Evolutionary conservation across 2,797 vertebrate genomes (phyloP).

Genomic region (Channa striata): DNA sequence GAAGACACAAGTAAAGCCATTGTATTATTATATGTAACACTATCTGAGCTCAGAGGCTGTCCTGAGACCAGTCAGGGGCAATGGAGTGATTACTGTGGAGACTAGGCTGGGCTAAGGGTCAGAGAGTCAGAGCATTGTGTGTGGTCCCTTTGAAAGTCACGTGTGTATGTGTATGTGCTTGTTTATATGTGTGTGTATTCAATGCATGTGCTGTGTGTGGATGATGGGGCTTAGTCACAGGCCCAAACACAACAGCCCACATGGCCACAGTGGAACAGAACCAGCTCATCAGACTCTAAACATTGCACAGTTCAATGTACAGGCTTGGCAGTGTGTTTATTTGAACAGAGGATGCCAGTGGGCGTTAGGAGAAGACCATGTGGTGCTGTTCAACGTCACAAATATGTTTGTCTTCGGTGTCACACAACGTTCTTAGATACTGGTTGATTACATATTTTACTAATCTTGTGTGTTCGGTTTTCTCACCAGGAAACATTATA

Average conservation of each 20-base stretch:
- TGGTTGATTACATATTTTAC: neutral
- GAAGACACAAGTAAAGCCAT: conserved; percentile 67
- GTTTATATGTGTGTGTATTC: conserved; percentile 46
- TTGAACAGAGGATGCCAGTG: conserved; percentile 42
- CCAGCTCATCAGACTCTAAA: conserved; percentile 57
- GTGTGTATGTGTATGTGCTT: conserved; percentile 48
- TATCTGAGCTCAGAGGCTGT: conserved; percentile 50
- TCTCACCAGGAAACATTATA: conserved; percentile 88
- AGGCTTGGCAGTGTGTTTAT: conserved; percentile 48
- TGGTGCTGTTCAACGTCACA: conserved; percentile 12
- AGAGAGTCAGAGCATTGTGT: conserved; percentile 67
- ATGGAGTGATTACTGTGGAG: conserved; percentile 52
- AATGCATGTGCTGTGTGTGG: conserved; percentile 64
- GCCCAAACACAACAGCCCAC: conserved; percentile 74
- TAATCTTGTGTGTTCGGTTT: conserved; percentile 2
- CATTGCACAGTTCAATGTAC: conserved; percentile 33
- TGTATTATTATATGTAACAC: conserved; percentile 73
- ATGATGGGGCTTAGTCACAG: conserved; percentile 69
- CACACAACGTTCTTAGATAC: conserved; percentile 4
- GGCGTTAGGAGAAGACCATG: conserved; percentile 13
- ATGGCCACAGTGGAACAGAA: conserved; percentile 55
- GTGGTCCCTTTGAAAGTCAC: conserved; percentile 66
- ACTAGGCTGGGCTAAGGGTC: conserved; percentile 54
- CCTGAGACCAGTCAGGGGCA: conserved; percentile 55
- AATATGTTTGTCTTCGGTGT: conserved; percentile 31